Percentiles rank a stretch among this genome's conserved stretches.
These are phyloP conservation scores for Nilaparvata lugens DNA, from an alignment of 1,140 invertebrate species.

Conservation along the genomic window DNA sequence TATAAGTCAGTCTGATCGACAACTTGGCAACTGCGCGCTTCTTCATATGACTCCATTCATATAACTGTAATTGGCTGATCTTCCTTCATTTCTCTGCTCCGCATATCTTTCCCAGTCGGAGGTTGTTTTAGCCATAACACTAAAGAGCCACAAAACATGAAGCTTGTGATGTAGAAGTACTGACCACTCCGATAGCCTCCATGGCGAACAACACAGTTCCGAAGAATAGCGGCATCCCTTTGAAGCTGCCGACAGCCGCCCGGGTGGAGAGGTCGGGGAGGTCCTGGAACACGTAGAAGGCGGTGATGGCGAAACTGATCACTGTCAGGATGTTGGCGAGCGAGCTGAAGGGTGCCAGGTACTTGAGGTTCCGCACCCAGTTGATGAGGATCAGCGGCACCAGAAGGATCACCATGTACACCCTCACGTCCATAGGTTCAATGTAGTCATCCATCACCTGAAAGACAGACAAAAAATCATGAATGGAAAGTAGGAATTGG, in stretches of 20 bases:
- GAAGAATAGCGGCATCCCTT: constrained; percentile 50
- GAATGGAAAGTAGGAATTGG: not conserved
- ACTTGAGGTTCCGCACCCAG: constrained; percentile 60
- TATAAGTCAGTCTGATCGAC: too few relatives aligned
- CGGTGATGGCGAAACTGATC: constrained; percentile 52
- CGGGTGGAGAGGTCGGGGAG: constrained; percentile 40
- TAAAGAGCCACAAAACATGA: too few relatives aligned
- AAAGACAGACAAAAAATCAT: constrained; percentile 20
- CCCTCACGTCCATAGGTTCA: constrained; percentile 32
- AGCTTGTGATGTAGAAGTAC: constrained; percentile 38
- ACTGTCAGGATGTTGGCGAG: constrained; percentile 58
- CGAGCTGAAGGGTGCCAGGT: constrained; percentile 61
- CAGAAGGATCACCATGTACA: constrained; percentile 49
- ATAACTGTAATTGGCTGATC: too few relatives aligned
- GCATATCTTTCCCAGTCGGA: too few relatives aligned
- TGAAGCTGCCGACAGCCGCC: constrained; percentile 35
- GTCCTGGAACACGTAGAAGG: constrained; percentile 58
- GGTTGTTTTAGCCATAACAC: too few relatives aligned
- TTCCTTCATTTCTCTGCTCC: too few relatives aligned
- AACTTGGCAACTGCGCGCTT: too few relatives aligned
- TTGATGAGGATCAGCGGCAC: constrained; percentile 57
- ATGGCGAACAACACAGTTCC: constrained; percentile 54
- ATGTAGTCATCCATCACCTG: constrained; percentile 44
- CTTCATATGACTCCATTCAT: too few relatives aligned
- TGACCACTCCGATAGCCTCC: constrained; percentile 55